Base-by-base conservation (phyloP, 2,797 vertebrate species). In the Pampus argenteus region DNA sequence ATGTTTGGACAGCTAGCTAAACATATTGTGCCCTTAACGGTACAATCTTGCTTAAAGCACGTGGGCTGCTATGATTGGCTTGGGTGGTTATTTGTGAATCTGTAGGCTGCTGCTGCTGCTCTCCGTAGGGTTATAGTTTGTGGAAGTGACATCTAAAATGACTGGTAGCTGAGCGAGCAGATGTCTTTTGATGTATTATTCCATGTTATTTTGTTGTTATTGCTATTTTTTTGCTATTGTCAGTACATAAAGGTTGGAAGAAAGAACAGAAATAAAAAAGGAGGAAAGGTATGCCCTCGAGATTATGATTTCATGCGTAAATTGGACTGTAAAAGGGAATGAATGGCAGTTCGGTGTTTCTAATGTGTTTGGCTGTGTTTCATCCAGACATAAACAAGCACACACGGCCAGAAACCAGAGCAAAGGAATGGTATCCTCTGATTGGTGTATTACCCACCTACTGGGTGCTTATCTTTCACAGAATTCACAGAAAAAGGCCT, bases 1-100 rank as follows among this genome's bases (percentile, higher is more conserved):
- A 18, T 36, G 38, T 69, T 81, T 63, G 51, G 78, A 88, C 80
- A 71, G 64, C 49, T 20, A 66, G 36, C 22, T 58, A 25, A 59
- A 56, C 57, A 65, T 28, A 29, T 22, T 49, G 49, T 20, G 42
- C 6, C 38, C 6, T 26, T 0, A 40, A 45, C n/a, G 18, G 36
- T 22, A 26, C 13, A 44, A 44, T 26, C 20, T n/a, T 48, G 20
- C 57, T 50, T 48, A 25, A 44, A 63, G 36, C 59, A 60, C 45
- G 13, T 49, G 50, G 51, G 36, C 28, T 25, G 23, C 31, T 47
- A 8, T 3, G 22, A 29, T 67, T 20, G 20, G 45, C 47, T 8
- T 1, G 36, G n/a, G 25, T 48, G 29, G 42, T 48, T 17, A 22
- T 51, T 42, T 42, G 18, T 52, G 31, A 49, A 29, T 54, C 11